Base-by-base conservation (phyloP, 2,797 vertebrate genomes). In the Ctenopoma kingsleyae region DNA sequence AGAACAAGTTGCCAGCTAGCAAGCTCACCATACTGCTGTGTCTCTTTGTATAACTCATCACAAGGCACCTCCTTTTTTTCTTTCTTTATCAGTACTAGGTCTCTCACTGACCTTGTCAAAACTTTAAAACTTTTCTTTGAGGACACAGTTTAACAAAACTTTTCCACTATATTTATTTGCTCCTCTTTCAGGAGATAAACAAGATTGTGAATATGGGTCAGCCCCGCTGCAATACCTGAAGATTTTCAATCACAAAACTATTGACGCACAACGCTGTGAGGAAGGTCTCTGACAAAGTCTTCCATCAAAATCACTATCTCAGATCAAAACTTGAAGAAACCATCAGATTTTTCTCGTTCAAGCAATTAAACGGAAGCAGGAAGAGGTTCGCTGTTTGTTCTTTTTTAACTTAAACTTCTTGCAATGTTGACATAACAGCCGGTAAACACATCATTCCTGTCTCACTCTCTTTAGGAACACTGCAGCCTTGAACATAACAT, bases 271-370 rank as follows among this genome's bases (percentile, higher is more conserved):
- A 76, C 62, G 20, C 66, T 60, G 63, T 68, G 59, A 53, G 20
- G 43, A 67, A 52, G 61, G 56, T 15, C 3, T 46, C 56, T 40
- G 54, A 60, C 73, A 84, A 83, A 75, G 41, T 27, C 23, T 83
- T 88, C 71, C 85, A 90, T 92, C 79, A 89, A 84, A 82, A 85
- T 57, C 48, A 62, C 47, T 55, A 68, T 46, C 36, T 76, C 54
- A 51, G 69, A 78, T 84, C 67, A 81, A 76, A 84, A 80, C 57
- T 66, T 59, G 22, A 47, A 38, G 59, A 76, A 80, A 79, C 27
- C 22, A 58, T 82, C 64, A 46, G 55, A 71, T n/a, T 67, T 66
- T 41, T 68, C 66, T 65, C 52, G 23, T 38, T 73, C 51, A 74
- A 76, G 61, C 58, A 58, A 71, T 81, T 54, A 75, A 72, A 70